Percentiles rank a stretch among this genome's conserved stretches.
Evolutionary conservation across 2,797 vertebrate genomes (phyloP).

Genomic region (Rhinatrema bivittatum): DNA sequence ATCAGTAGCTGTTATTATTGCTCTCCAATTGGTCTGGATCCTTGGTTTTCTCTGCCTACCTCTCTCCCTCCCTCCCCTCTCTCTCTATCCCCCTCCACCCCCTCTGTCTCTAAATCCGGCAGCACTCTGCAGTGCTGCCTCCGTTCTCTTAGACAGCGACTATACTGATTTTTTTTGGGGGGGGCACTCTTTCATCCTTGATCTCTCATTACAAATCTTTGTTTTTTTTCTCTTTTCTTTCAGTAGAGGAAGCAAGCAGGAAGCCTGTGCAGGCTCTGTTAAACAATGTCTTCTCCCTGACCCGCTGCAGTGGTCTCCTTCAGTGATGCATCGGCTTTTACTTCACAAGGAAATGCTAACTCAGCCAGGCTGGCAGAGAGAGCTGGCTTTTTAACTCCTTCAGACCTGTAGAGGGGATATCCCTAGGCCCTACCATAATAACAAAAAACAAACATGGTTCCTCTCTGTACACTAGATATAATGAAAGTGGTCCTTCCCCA

Average conservation of each 20-base stretch:
- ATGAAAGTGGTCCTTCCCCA: too few species aligned
- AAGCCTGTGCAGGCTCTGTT: constrained; percentile 14
- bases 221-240: too few species aligned
- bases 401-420: too few species aligned
- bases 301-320: constrained; percentile 6
- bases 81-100: too few species aligned
- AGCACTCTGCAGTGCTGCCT: background rate
- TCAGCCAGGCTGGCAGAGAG: constrained; percentile 13
- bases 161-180: background rate
- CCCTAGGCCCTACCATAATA: background rate
- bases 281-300: background rate
- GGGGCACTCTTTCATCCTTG: too few species aligned
- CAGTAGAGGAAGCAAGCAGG: constrained; percentile 3
- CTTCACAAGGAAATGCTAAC: constrained; percentile 15
- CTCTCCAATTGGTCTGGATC: background rate
- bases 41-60: too few species aligned
- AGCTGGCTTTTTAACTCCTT: constrained; percentile 26
- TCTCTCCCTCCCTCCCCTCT: too few species aligned
- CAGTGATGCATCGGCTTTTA: constrained; percentile 4
- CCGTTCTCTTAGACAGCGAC: fast-evolving
- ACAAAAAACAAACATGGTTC: too few species aligned
- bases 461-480: too few species aligned
- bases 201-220: background rate
- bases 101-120: background rate
- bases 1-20: background rate